Percentiles rank a stretch among this genome's conserved stretches.
phyloP scores from a whole-genome alignment of 2,113 vertebrate genomes.

The Oxygymnocypris stewartii region DNA sequence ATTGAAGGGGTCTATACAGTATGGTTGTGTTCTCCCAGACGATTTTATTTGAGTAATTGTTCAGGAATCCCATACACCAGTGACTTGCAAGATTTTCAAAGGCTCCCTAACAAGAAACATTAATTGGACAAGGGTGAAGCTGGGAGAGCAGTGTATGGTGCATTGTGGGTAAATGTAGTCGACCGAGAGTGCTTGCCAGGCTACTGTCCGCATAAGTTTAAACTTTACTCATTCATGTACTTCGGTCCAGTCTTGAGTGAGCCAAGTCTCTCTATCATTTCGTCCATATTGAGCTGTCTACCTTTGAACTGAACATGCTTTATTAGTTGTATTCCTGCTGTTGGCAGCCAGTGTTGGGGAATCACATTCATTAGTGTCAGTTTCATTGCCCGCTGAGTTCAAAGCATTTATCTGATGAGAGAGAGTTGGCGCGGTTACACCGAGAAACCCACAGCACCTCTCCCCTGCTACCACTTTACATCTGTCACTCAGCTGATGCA shows the following conservation, averaged over 20 bases:
- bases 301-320: constrained; percentile 30
- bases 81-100: constrained; percentile 9
- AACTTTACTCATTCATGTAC: constrained; percentile 11
- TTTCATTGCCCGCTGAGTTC: constrained; percentile 65
- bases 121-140: constrained; percentile 20
- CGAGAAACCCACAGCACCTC: constrained; percentile 59
- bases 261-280: constrained; percentile 42
- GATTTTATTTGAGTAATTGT: constrained; percentile 9
- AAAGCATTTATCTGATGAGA: constrained; percentile 60
- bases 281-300: constrained; percentile 49
- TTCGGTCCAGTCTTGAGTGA: constrained; percentile 33
- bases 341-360: constrained; percentile 60
- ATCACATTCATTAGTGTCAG: constrained; percentile 73
- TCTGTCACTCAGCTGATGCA: constrained; percentile 60
- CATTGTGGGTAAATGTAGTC: background rate
- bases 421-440: constrained; percentile 61
- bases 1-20: too few relatives aligned
- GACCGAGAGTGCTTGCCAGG: background rate
- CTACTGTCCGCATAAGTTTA: constrained; percentile 26
- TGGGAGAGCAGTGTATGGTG: background rate
- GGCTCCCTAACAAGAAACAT: background rate
- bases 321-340: constrained; percentile 62
- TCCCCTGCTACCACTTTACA: constrained; percentile 59
- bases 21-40: background rate
- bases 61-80: background rate